phyloP scores from a whole-genome alignment of 2,113 vertebrate species.

The Xiphophorus hellerii region DNA sequence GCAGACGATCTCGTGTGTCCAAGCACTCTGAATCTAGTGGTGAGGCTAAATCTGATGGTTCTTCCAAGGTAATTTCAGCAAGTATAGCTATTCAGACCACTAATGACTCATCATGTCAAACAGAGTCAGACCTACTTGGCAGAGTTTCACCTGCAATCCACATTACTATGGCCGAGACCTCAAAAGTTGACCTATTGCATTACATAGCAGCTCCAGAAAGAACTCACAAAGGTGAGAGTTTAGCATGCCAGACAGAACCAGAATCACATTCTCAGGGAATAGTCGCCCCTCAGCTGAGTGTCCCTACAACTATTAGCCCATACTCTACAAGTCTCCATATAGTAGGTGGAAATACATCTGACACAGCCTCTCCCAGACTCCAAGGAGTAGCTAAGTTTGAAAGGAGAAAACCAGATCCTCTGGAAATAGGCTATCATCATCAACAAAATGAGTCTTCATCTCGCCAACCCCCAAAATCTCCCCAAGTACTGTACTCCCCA shows the following conservation, averaged over 20 bases:
- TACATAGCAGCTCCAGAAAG: slow-evolving; percentile 97
- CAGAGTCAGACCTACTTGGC: slow-evolving; percentile 90
- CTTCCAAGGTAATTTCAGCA: slow-evolving; percentile 79
- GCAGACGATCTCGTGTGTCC: slow-evolving; percentile 87
- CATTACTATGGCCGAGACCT: slow-evolving; percentile 90
- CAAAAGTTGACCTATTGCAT: slow-evolving; percentile 92
- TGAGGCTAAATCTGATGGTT: slow-evolving; percentile 84
- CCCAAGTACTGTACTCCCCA: slow-evolving; percentile 97
- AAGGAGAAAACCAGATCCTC: slow-evolving; percentile 93
- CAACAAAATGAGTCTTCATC: slow-evolving; percentile 88
- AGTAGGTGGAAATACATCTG: slow-evolving; percentile 85
- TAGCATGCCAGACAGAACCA: slow-evolving; percentile 96
- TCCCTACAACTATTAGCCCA: slow-evolving; percentile 90
- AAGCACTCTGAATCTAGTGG: slow-evolving; percentile 87
- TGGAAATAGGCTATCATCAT: slow-evolving; percentile 95
- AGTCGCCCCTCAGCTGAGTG: slow-evolving; percentile 88
- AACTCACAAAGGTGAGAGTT: slow-evolving; percentile 91
- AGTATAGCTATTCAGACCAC: slow-evolving; percentile 97
- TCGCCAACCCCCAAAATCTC: slow-evolving; percentile 94
- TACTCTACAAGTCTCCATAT: slow-evolving; percentile 93
- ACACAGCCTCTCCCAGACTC: slow-evolving; percentile 78
- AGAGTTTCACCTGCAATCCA: slow-evolving; percentile 95
- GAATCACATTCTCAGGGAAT: slow-evolving; percentile 89
- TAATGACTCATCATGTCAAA: slow-evolving; percentile 96
- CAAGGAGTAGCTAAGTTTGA: slow-evolving; percentile 89